phyloP scores from a whole-genome alignment of 2,113 vertebrate genomes.

The Hepsetus odoe region DNA sequence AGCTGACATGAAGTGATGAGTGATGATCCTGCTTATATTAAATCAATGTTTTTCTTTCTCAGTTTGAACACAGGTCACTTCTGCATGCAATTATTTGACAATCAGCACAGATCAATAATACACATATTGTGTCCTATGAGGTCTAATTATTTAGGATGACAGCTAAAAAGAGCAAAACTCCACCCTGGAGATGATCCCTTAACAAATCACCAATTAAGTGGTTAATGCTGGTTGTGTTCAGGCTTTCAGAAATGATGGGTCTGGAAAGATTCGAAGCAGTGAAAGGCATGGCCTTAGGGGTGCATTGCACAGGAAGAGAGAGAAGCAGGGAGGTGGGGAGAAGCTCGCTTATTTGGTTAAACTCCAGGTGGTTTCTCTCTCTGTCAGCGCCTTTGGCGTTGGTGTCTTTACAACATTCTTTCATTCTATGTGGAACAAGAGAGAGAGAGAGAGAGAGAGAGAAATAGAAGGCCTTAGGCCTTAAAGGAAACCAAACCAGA shows the following conservation, averaged over 20 bases:
- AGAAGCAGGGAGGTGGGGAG: neutral
- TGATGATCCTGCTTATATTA: neutral
- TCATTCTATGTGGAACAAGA: slow-evolving; percentile 12
- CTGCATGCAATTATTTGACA: neutral
- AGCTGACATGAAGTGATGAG: neutral
- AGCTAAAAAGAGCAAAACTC: slow-evolving; percentile 2
- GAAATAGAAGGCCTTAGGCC: neutral
- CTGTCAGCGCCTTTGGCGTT: slow-evolving; percentile 54
- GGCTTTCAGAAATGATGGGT: slow-evolving; percentile 34
- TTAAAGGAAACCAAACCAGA: neutral
- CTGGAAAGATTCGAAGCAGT: slow-evolving; percentile 40
- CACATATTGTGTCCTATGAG: neutral
- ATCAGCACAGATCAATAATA: slow-evolving; percentile 6
- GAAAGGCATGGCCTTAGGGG: slow-evolving; percentile 45
- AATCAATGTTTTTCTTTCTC: neutral
- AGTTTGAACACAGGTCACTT: neutral
- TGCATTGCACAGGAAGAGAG: slow-evolving; percentile 2
- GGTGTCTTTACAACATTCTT: slow-evolving; percentile 54
- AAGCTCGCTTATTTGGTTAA: slow-evolving; percentile 58
- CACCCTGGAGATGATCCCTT: slow-evolving; percentile 46
- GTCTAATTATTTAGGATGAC: neutral
- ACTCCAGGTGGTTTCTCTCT: slow-evolving; percentile 67
- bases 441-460: slow-evolving; percentile 10
- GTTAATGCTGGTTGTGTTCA: slow-evolving; percentile 53
- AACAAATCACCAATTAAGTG: slow-evolving; percentile 60